Base-by-base conservation (phyloP, 2,888 invertebrate species). In the Glyphotaelius pellucidus region DNA sequence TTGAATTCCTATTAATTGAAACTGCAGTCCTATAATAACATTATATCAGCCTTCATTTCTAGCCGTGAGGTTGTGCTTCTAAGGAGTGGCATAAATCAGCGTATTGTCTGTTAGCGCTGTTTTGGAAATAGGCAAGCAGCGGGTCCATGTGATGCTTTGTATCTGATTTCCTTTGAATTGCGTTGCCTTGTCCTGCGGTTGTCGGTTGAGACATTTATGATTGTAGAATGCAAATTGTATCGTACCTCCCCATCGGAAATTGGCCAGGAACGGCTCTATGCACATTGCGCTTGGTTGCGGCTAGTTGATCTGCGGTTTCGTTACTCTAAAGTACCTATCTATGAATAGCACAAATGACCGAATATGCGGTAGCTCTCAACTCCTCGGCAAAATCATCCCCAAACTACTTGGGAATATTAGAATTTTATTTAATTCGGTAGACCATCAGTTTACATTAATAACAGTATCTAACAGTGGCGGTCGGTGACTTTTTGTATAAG, bases 121-220 rank as follows among this genome's bases (percentile, higher is more conserved):
- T 67, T 67, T 9, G 67, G 67, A 67, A 67, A 25, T 67, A 67
- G 25, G n/a, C 67, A n/a, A 67, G 9, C 67, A 25, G 67, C 67
- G 67, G 67, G 25, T 25, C 25, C 67, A n/a, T 67, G 67, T 67
- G 67, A 67, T 67, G 67, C 67, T 67, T 67, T 67, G 25, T 9
- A 67, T n/a, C 67, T 67, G 67, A 67, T 67, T 67, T 67, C 67
- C 67, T 67, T 67, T 67, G 67, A 67, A 67, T n/a, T 67, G 67
- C 67, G 25, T 9, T n/a, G 9, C 67, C 67, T 25, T n/a, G 67
- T 67, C 67, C 67, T 67, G 67, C 67, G 25, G 67, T 67, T 67
- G 67, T 25, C 67, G 25, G 25, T 67, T 25, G 67, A 67, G 67
- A 67, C 67, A n/a, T 67, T 67, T 67, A 67, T 67, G 67, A 67